phyloP scores from a whole-genome alignment of 1,140 invertebrate species.

The Neodiprion fabricii region DNA sequence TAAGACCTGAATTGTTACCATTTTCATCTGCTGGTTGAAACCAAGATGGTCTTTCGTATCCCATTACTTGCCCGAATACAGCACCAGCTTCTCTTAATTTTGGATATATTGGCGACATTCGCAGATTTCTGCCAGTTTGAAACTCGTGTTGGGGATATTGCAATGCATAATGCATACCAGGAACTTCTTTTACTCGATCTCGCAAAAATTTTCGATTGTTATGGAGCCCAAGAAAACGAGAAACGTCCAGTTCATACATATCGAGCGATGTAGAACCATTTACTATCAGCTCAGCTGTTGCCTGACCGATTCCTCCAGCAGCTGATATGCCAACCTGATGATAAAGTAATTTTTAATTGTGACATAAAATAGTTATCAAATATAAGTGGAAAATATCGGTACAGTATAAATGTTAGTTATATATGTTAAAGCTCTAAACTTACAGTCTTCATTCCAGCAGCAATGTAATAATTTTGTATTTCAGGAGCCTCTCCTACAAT shows the following conservation, averaged over 20 bases:
- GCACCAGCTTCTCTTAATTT: constrained; percentile 89
- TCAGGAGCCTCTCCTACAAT: constrained; percentile 93
- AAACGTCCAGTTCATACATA: constrained; percentile 91
- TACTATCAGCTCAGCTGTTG: constrained; percentile 88
- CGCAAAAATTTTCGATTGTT: constrained; percentile 94
- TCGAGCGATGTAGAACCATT: constrained; percentile 84
- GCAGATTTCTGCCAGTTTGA: constrained; percentile 85
- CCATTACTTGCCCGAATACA: constrained; percentile 98
- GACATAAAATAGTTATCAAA: no score
- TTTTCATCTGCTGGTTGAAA: constrained; percentile 72
- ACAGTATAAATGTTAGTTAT: background rate
- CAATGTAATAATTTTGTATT: constrained; percentile 93
- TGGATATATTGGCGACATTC: constrained; percentile 97
- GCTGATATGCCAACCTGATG: constrained; percentile 80
- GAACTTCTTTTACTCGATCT: constrained; percentile 93
- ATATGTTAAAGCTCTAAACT: constrained; percentile 16
- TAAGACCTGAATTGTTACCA: constrained; percentile 53
- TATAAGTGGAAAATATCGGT: background rate
- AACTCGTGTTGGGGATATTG: constrained; percentile 88
- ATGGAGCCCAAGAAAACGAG: constrained; percentile 92
- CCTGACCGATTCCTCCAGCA: constrained; percentile 91
- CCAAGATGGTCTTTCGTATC: constrained; percentile 95
- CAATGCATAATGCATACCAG: constrained; percentile 85
- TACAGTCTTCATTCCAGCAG: constrained; percentile 93
- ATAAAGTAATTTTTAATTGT: constrained; percentile 3